Evolutionary conservation across 53 echinoderm and acorn worm species (phyloP).

Genomic region (Hippasteria phrygiana): DNA sequence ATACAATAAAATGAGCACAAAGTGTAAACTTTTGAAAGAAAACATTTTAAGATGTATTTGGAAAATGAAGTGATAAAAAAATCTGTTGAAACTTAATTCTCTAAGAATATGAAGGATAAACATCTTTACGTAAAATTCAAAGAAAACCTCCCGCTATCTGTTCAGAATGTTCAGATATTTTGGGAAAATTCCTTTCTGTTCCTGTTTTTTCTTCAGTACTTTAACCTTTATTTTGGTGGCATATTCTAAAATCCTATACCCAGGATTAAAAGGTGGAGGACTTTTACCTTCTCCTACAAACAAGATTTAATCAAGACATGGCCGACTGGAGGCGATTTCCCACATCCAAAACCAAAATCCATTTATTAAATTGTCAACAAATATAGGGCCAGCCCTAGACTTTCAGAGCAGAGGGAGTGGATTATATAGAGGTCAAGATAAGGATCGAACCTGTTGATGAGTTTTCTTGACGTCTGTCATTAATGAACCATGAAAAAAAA

Average conservation of each 20-base stretch:
- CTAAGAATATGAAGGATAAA: too few species aligned
- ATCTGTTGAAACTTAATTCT: too few species aligned
- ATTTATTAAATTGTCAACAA: not conserved
- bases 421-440: not conserved
- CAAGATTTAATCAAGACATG: not conserved
- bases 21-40: too few species aligned
- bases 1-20: too few species aligned
- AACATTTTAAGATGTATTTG: too few species aligned
- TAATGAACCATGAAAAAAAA: not conserved
- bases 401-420: not conserved
- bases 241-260: not conserved
- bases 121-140: too few species aligned
- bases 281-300: not conserved
- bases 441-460: not conserved
- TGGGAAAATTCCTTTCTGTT: not conserved
- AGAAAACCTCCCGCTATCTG: too few species aligned
- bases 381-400: not conserved
- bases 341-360: not conserved
- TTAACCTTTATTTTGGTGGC: not conserved
- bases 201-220: not conserved
- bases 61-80: too few species aligned
- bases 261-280: too few species aligned
- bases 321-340: not conserved
- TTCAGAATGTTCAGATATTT: not conserved
- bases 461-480: not conserved